These are phyloP conservation scores for Hyppa rectilinea DNA, from an alignment of 2,888 invertebrate genomes.

Conservation along the genomic window DNA sequence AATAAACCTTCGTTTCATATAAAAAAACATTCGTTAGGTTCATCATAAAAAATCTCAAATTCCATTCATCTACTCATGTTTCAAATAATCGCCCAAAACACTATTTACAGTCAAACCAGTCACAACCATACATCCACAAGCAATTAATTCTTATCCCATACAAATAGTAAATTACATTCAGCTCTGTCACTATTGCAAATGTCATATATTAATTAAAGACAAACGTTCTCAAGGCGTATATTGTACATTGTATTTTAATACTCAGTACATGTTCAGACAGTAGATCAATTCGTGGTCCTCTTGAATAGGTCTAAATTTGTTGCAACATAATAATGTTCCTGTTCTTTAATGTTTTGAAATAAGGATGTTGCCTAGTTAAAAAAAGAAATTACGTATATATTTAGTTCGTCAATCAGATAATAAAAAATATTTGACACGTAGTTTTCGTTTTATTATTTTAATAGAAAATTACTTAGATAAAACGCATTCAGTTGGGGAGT, in stretches of 20 bases:
- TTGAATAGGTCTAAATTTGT: neutral
- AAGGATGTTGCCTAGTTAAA: no score
- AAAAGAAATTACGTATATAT: no score
- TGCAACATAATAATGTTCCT: neutral
- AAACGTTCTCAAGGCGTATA: constrained; percentile 38
- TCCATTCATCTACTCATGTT: neutral
- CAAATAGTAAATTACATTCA: constrained; percentile 31
- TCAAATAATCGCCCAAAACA: neutral
- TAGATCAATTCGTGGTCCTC: constrained; percentile 1
- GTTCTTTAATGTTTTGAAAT: no score
- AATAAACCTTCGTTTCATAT: neutral
- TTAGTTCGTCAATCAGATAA: no score
- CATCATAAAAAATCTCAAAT: neutral
- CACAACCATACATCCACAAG: neutral
- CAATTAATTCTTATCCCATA: constrained; percentile 25
- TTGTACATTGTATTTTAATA: constrained; percentile 48
- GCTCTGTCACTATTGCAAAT: constrained; percentile 37
- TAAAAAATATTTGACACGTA: no score
- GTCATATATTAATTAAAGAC: constrained; percentile 53
- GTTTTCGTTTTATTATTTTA: no score
- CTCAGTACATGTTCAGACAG: constrained; percentile 27
- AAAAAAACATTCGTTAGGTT: neutral
- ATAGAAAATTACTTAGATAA: no score
- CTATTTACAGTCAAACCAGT: neutral
- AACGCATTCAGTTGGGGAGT: no score